Conservation (phyloP, 1,140 invertebrate genomes). For the Bombus confusus region DNA sequence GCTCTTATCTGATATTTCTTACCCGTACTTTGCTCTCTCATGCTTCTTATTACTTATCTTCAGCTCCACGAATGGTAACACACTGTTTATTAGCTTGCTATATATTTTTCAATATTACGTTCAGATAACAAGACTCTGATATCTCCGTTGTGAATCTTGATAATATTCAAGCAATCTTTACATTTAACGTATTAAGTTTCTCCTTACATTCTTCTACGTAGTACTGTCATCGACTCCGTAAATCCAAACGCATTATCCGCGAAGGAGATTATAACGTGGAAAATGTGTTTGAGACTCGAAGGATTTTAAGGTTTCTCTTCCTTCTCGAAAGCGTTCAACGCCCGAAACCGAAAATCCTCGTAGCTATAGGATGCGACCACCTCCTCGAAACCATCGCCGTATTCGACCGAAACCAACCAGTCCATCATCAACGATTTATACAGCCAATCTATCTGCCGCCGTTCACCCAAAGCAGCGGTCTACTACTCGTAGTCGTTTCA, state of each 20-base stretch:
- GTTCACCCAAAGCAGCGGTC: background rate
- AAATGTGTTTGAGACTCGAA: background rate
- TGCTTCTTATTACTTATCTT: background rate
- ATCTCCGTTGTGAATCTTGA: too few species aligned
- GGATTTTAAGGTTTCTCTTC: too few species aligned
- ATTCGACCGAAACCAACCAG: background rate
- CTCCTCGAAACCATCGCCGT: background rate
- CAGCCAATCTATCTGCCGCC: slow-evolving; percentile 6
- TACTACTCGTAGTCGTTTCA: background rate
- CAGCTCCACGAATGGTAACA: background rate
- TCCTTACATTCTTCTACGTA: too few species aligned
- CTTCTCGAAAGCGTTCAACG: background rate
- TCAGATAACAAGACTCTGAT: too few species aligned
- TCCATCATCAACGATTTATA: slow-evolving; percentile 6
- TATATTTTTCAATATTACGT: too few species aligned
- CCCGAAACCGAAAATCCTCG: background rate
- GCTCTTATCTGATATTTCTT: background rate
- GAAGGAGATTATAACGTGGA: background rate
- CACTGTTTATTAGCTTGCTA: background rate
- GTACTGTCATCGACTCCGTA: too few species aligned
- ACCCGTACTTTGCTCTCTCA: background rate
- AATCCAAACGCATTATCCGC: too few species aligned
- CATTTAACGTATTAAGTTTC: too few species aligned
- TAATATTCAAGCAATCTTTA: too few species aligned
- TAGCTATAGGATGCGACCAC: background rate